Evolutionary conservation across 2,888 invertebrate genomes (phyloP).

Genomic region (Gandaritis pyraliata): DNA sequence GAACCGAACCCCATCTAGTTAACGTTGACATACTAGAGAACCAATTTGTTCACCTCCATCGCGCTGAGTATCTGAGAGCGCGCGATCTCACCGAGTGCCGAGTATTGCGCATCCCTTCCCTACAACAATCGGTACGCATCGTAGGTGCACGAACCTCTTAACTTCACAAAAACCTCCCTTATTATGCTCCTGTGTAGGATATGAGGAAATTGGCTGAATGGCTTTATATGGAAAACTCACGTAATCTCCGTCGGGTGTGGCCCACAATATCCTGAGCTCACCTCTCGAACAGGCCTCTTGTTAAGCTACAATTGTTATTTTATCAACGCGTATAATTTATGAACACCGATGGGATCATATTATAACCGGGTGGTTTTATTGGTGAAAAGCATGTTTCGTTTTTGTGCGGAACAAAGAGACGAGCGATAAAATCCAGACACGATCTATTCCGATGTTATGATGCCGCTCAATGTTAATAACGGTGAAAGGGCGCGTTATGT

Average conservation of each 20-base stretch:
- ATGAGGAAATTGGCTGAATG: conserved; percentile 83
- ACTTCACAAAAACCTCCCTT: conserved; percentile 79
- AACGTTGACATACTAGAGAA: conserved; percentile 54
- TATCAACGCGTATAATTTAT: conserved; percentile 49
- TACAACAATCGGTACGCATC: conserved; percentile 72
- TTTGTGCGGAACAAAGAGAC: conserved; percentile 29
- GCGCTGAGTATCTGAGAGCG: conserved; percentile 62
- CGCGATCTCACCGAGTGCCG: conserved; percentile 63
- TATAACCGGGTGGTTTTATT: conserved; percentile 25
- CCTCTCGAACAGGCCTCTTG: conserved; percentile 59
- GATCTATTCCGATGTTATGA: conserved; percentile 42
- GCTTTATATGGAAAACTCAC: conserved; percentile 82
- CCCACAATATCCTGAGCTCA: conserved; percentile 76
- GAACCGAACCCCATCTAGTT: conserved; percentile 55
- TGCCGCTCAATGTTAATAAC: conserved; percentile 54
- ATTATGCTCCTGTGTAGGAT: conserved; percentile 81
- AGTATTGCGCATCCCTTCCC: conserved; percentile 63
- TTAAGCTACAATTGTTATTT: conserved; percentile 62
- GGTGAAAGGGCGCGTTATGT: conserved; percentile 54
- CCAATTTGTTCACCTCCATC: conserved; percentile 67
- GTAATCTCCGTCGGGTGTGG: conserved; percentile 76
- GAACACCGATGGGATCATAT: conserved; percentile 33
- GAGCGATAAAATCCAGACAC: conserved; percentile 36
- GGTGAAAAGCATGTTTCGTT: conserved; percentile 29
- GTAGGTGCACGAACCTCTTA: conserved; percentile 78